Evolutionary conservation across 2,888 invertebrate species (phyloP).

Genomic region (Acleris cristana): DNA sequence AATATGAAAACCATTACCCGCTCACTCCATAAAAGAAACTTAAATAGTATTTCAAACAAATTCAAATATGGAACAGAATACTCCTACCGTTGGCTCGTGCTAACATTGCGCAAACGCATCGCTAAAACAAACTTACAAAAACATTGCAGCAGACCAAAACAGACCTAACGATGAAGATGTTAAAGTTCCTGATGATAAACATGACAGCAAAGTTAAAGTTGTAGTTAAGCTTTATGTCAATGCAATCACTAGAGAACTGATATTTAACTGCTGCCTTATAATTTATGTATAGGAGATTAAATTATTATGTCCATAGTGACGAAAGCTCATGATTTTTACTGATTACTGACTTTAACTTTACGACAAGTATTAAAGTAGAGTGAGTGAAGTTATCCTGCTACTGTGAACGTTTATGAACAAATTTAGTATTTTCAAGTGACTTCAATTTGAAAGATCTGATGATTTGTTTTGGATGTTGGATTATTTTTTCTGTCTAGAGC

Average conservation of each 20-base stretch:
- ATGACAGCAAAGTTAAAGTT: slow-evolving; percentile 46
- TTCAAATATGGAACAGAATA: slow-evolving; percentile 50
- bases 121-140: slow-evolving; percentile 46
- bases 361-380: slow-evolving; percentile 32
- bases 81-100: slow-evolving; percentile 58
- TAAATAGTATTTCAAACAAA: slow-evolving; percentile 40
- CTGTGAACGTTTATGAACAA: neutral
- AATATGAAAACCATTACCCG: slow-evolving; percentile 17
- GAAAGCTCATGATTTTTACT: slow-evolving; percentile 59
- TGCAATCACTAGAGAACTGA: slow-evolving; percentile 73
- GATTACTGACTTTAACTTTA: slow-evolving; percentile 48
- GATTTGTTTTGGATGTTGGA: no score
- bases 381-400: slow-evolving; percentile 1
- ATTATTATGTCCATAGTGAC: slow-evolving; percentile 66
- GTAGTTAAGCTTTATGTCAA: slow-evolving; percentile 69
- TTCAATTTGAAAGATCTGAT: neutral
- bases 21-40: slow-evolving; percentile 32
- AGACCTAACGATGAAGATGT: slow-evolving; percentile 45
- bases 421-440: neutral
- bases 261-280: slow-evolving; percentile 74
- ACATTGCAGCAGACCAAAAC: slow-evolving; percentile 43
- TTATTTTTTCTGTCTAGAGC: no score
- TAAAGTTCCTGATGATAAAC: slow-evolving; percentile 46
- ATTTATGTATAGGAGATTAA: slow-evolving; percentile 76
- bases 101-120: slow-evolving; percentile 66